These are phyloP conservation scores for Nansenia antarctica DNA, from an alignment of 2,113 vertebrate genomes.

Conservation along the genomic window DNA sequence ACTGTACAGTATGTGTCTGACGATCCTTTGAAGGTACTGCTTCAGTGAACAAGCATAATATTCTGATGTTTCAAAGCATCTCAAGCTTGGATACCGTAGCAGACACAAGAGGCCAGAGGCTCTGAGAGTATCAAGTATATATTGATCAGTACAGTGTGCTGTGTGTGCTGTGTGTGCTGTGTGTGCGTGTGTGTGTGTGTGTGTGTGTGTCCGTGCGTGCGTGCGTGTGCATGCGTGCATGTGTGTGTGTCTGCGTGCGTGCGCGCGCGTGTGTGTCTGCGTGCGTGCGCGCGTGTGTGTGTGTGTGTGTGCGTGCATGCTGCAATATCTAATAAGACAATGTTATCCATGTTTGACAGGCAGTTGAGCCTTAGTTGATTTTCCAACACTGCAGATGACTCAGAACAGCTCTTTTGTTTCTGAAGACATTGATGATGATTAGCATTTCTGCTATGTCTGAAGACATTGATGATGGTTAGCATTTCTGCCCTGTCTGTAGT, in stretches of 20 bases:
- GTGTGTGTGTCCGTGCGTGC: no score
- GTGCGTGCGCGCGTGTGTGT: no score
- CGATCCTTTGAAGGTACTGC: background rate
- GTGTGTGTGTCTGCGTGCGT: no score
- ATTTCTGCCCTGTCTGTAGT: no score
- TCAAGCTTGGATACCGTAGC: slow-evolving; percentile 42
- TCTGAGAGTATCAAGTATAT: slow-evolving; percentile 29
- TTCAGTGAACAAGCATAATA: no score
- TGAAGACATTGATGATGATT: slow-evolving; percentile 29
- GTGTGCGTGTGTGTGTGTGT: no score
- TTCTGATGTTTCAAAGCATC: no score
- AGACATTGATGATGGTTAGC: no score
- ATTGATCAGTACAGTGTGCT: slow-evolving; percentile 44
- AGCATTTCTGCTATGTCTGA: background rate
- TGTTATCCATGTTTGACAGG: slow-evolving; percentile 55
- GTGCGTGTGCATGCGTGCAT: no score
- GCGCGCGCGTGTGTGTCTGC: no score
- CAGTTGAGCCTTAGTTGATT: slow-evolving; percentile 61
- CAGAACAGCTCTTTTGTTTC: slow-evolving; percentile 51
- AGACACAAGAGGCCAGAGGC: slow-evolving; percentile 58
- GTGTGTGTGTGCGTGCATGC: no score
- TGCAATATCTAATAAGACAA: slow-evolving; percentile 46
- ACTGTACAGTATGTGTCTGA: background rate
- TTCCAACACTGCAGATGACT: slow-evolving; percentile 35
- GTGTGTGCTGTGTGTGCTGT: no score